Evolutionary conservation across 1,140 invertebrate genomes (phyloP), one percentile per base, ranked within the genome.

Genomic region (Temnothorax nylanderi): DNA sequence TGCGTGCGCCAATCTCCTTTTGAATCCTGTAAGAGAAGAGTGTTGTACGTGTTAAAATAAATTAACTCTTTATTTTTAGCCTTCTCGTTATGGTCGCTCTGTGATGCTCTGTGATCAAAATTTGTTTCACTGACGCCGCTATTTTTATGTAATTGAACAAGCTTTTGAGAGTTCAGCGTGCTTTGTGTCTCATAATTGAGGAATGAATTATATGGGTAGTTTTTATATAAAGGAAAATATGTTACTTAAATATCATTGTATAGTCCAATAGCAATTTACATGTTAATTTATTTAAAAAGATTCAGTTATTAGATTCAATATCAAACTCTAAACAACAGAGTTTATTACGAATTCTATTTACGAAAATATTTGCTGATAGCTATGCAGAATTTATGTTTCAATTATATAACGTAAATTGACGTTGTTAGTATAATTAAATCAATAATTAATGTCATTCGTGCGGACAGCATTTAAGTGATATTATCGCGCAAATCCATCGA

Each of bases 1-100:
- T 77, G 75, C 44, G 34, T 54, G 47, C 13, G 41, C 32, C 58
- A 32, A 77, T 18, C 21, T 18, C 21, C 8, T 77, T 60, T 77
- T 34, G 58, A 77, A 77, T 62, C 21, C 21, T 62, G 21, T 13
- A 26, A 41, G 21, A 16, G 26, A 56, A 41, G 41, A 3, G 26
- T 21, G 16, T 56, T 37, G 37, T 37, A 37, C 37, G 21, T 49
- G 47, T 62, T 32, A 32, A 58, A 16, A 62, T 32, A n/a, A 54
- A 77, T 62, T 64, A 64, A 64, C 10, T 37, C 21, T 62, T 60
- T 64, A 44, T 18, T 62, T 44, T 64, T 44, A 32, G 21, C 37
- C 2, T 7, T 2, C 6, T 77, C 26, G 5, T 64, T 72, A 32
- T 44, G 26, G 41, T 26, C 13, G 5, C 34, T 26, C 26, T n/a